These are phyloP conservation scores for Fregata magnificens DNA, from an alignment of 2,113 vertebrate species.

Conservation along the genomic window DNA sequence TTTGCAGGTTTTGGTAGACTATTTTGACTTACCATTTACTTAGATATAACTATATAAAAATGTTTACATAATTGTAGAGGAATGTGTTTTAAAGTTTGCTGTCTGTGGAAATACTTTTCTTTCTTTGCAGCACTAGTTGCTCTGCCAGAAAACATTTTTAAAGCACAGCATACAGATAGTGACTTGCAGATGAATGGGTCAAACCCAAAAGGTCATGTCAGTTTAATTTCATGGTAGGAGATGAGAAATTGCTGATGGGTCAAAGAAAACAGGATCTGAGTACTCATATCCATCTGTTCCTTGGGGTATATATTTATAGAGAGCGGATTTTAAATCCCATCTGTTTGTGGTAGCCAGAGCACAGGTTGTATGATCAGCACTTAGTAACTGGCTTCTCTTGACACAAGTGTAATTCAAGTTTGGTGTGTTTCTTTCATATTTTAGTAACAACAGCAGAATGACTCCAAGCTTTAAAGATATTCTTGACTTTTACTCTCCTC, in stretches of 20 bases:
- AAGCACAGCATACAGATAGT: not conserved
- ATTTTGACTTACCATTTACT: not conserved
- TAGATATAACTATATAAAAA: not conserved
- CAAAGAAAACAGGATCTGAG: not conserved
- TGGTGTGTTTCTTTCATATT: not conserved
- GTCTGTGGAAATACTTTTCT: not conserved
- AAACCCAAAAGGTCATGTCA: not conserved
- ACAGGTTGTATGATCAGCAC: constrained; percentile 17
- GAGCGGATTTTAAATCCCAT: constrained; percentile 6
- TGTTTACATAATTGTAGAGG: not conserved
- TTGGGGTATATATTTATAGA: not conserved
- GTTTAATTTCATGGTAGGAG: constrained; percentile 11
- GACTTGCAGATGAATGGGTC: not conserved
- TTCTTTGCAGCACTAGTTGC: not conserved
- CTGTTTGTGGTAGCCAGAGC: not conserved
- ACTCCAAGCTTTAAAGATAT: constrained; percentile 5
- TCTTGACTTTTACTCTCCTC: not conserved
- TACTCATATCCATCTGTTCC: not conserved
- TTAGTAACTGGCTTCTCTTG: not conserved
- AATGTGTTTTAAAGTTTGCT: not conserved
- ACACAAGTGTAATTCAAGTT: constrained; percentile 5
- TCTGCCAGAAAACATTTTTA: not conserved
- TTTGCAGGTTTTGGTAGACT: not conserved
- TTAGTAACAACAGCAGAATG: constrained; percentile 4
- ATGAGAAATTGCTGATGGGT: constrained; percentile 31